phyloP scores from a whole-genome alignment of 2,888 invertebrate species.

The Mactromeris polynyma region DNA sequence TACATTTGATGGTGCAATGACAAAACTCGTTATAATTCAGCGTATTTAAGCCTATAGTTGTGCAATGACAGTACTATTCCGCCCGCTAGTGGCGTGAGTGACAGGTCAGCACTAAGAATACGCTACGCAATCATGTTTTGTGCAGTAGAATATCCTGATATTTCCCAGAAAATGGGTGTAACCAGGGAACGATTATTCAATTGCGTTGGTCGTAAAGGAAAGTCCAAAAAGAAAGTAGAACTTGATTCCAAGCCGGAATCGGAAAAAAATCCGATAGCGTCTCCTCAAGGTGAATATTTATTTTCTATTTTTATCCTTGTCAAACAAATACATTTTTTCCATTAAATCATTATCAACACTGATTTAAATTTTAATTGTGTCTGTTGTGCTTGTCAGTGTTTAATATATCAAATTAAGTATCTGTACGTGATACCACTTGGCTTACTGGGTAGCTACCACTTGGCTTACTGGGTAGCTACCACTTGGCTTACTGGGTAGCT shows the following conservation, averaged over 20 bases:
- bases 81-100: conserved; percentile 57
- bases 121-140: conserved; percentile 45
- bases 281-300: background rate
- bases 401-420: no score
- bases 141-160: conserved; percentile 35
- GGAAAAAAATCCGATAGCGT: background rate
- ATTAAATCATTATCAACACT: no score
- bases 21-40: background rate
- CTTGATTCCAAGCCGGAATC: background rate
- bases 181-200: background rate
- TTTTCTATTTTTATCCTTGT: background rate
- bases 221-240: conserved; percentile 23
- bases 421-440: no score
- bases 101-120: background rate
- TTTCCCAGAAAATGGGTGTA: conserved; percentile 37
- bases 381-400: no score
- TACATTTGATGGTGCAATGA: conserved; percentile 63
- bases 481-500: no score
- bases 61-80: conserved; percentile 40
- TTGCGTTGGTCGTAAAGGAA: background rate
- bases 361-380: no score
- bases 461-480: no score
- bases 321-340: no score
- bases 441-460: no score
- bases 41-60: conserved; percentile 26